Evolutionary conservation across 2,113 vertebrate genomes (phyloP), one percentile per base, ranked within the genome.

Genomic region (Tyrannus savana): DNA sequence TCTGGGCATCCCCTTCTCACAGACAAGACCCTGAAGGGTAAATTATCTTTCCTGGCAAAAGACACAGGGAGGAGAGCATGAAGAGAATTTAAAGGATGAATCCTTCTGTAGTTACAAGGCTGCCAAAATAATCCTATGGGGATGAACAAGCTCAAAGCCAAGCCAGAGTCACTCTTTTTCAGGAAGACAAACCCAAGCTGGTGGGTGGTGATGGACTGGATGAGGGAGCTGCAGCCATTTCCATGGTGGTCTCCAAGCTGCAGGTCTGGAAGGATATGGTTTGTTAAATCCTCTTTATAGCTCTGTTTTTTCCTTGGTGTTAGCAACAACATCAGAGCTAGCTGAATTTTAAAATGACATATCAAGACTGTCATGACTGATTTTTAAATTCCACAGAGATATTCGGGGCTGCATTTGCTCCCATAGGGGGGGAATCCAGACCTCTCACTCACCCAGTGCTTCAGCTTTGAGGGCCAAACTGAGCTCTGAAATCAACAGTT

Each of bases 1-100:
- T 59, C 64, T 89, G 85, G 59, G 46, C 71, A 78, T 35, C 25
- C 75, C 25, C 31, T 78, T 76, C 64, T 89, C 47, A 63, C 77
- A 77, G 89, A 81, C 0, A 0, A 92, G 68, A 86, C 47, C 55
- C 64, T 75, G 76, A 75, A 90, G 80, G 33, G 64, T 67, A 60
- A 81, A 84, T 92, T 87, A 59, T 71, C 69, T 84, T 92, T 89
- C 33, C 42, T 92, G 80, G 86, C 72, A 59, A 87, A 93, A 93
- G 39, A 28, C 21, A 50, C 1, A 1, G 42, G 58, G 42, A 86
- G 53, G 31, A 86, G 19, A 77, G 31, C 8, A 59, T 39, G 39
- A 93, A 86, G 55, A 69, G 46, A 52, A 73, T 86, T 67, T 74
- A 77, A 69, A 63, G 27, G 50, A 77, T 55, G 55, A 92, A 78